Percentiles rank a stretch among this genome's conserved stretches.
Evolutionary conservation across 2,888 invertebrate species (phyloP).

Genomic region (Synergus gifuensis): DNA sequence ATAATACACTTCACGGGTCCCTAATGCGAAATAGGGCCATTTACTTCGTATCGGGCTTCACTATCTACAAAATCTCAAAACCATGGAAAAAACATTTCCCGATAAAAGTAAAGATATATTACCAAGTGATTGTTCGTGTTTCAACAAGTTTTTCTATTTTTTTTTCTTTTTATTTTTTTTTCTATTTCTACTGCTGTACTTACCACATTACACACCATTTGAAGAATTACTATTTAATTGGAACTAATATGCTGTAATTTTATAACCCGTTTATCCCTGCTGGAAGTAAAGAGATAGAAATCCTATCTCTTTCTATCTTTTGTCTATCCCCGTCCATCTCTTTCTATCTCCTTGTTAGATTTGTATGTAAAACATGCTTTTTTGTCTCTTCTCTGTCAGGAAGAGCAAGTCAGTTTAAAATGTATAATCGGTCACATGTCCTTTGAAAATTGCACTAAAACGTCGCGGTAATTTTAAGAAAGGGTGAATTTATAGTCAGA

Average conservation of each 20-base stretch:
- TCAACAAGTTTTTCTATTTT: not conserved
- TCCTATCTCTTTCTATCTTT: too few relatives aligned
- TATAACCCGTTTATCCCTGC: too few relatives aligned
- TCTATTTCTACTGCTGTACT: too few relatives aligned
- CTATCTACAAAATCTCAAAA: conserved; percentile 18
- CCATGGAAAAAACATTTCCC: not conserved
- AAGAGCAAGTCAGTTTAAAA: too few relatives aligned
- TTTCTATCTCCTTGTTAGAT: too few relatives aligned
- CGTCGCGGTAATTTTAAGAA: not conserved
- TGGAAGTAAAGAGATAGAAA: too few relatives aligned
- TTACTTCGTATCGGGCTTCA: conserved; percentile 4
- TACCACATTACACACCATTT: not conserved
- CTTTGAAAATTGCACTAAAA: not conserved
- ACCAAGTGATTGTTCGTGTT: conserved; percentile 11
- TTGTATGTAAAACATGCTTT: too few relatives aligned
- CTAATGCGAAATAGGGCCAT: conserved; percentile 35
- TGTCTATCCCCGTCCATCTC: too few relatives aligned
- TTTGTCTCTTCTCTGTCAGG: too few relatives aligned
- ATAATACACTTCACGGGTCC: conserved; percentile 31
- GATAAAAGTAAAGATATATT: conserved; percentile 1
- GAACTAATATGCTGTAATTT: too few relatives aligned
- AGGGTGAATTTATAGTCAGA: not conserved
- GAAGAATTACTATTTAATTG: not conserved
- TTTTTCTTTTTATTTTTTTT: too few relatives aligned
- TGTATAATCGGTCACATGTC: too few relatives aligned